These are phyloP conservation scores for Neogobius melanostomus DNA, from an alignment of 2,113 vertebrate genomes.

Conservation along the genomic window DNA sequence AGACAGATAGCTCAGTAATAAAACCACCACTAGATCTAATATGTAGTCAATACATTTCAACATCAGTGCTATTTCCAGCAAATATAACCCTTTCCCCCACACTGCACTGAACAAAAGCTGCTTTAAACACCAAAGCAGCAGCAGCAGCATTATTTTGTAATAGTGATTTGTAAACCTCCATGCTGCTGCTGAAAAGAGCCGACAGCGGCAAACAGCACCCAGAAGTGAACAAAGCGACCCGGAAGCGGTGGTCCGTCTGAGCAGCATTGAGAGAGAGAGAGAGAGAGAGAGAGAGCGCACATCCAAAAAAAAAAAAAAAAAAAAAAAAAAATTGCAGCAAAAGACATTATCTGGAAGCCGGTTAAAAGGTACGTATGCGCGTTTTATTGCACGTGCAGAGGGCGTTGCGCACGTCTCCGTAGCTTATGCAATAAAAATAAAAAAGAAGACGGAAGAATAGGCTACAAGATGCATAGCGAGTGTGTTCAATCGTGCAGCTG, in stretches of 20 bases:
- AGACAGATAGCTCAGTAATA: no score
- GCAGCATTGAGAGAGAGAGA: conserved; percentile 77
- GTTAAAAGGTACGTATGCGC: conserved; percentile 76
- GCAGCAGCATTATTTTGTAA: conserved; percentile 4
- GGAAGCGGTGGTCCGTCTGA: conserved; percentile 85
- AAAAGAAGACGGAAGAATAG: no score
- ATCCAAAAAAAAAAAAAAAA: conserved; percentile 69
- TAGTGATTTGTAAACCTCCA: not conserved
- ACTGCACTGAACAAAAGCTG: no score
- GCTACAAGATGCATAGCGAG: conserved; percentile 18
- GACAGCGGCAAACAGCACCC: conserved; percentile 78
- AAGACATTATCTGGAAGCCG: conserved; percentile 74
- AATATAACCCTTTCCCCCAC: no score
- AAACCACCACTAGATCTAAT: no score
- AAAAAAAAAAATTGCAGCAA: conserved; percentile 67
- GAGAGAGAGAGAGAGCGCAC: no score
- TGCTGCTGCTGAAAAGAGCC: conserved; percentile 4
- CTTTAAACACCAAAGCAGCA: no score
- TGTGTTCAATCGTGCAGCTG: conserved; percentile 49
- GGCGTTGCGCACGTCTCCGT: not conserved
- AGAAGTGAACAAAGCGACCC: conserved; percentile 93
- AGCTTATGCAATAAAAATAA: not conserved
- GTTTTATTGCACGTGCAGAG: conserved; percentile 15
- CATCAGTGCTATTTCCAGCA: no score
- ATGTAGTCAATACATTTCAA: no score